Evolutionary conservation across 1,140 invertebrate genomes (phyloP).

Genomic region (Drosophila athabasca): DNA sequence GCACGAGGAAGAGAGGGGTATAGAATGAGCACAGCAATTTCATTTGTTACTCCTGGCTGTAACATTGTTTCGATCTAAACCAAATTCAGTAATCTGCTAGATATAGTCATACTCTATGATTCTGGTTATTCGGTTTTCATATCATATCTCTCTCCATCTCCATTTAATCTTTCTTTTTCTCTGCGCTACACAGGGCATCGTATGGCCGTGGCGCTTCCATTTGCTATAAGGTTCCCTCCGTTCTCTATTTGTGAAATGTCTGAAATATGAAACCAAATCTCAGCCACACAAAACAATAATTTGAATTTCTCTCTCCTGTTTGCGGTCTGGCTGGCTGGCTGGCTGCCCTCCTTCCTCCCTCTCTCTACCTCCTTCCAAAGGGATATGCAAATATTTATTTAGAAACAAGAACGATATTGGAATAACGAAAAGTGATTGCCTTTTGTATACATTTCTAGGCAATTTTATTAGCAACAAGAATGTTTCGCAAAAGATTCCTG

Average conservation of each 20-base stretch:
- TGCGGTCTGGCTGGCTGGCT: not conserved
- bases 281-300: slow-evolving; percentile 45
- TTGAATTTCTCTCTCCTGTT: slow-evolving; percentile 33
- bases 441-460: not conserved
- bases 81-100: too few relatives aligned
- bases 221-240: too few relatives aligned
- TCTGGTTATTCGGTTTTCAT: too few relatives aligned
- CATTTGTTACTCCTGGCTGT: too few relatives aligned
- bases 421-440: slow-evolving; percentile 10
- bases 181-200: too few relatives aligned
- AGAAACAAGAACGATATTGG: slow-evolving; percentile 11
- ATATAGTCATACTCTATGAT: too few relatives aligned
- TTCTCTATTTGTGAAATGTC: not conserved
- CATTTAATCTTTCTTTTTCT: too few relatives aligned
- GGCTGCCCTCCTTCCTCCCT: not conserved
- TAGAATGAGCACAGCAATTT: too few relatives aligned
- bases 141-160: too few relatives aligned
- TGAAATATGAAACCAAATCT: slow-evolving; percentile 50
- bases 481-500: not conserved
- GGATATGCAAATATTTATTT: slow-evolving; percentile 44
- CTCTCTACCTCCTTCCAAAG: not conserved
- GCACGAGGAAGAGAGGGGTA: too few relatives aligned
- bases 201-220: too few relatives aligned
- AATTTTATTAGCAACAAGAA: not conserved
- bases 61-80: too few relatives aligned